Percentiles rank a stretch among this genome's conserved stretches.
phyloP scores from a whole-genome alignment of 2,797 vertebrate species.

The Naso thynnoides region DNA sequence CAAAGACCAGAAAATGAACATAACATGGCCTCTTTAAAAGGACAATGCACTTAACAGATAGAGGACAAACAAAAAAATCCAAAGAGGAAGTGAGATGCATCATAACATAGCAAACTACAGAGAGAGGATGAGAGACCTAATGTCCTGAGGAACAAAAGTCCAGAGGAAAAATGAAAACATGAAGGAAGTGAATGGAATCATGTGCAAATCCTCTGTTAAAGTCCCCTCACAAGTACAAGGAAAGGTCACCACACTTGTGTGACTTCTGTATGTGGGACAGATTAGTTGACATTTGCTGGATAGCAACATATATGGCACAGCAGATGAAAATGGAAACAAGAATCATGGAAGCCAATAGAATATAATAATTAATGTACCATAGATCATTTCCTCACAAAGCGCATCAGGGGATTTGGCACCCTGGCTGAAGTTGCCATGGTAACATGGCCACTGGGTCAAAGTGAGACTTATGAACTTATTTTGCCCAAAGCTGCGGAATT shows the following conservation, averaged over 20 bases:
- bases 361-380: slow-evolving; percentile 23
- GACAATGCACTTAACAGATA: too few relatives aligned
- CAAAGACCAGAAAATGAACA: too few relatives aligned
- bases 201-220: slow-evolving; percentile 8
- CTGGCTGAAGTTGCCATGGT: slow-evolving; percentile 32
- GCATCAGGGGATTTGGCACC: slow-evolving; percentile 24
- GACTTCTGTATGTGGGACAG: slow-evolving; percentile 5
- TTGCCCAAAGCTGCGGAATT: slow-evolving; percentile 10
- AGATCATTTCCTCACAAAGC: slow-evolving; percentile 39
- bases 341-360: slow-evolving; percentile 51
- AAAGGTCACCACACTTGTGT: slow-evolving; percentile 24
- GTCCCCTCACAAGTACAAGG: not conserved
- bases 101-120: too few relatives aligned
- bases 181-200: not conserved
- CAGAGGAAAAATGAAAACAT: too few relatives aligned
- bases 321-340: slow-evolving; percentile 27
- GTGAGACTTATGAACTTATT: slow-evolving; percentile 5
- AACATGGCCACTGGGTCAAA: slow-evolving; percentile 28
- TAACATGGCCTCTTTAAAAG: too few relatives aligned
- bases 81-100: too few relatives aligned
- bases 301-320: slow-evolving; percentile 16
- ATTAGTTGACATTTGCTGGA: slow-evolving; percentile 38
- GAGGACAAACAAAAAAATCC: too few relatives aligned
- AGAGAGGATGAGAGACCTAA: too few relatives aligned
- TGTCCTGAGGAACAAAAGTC: too few relatives aligned